Evolutionary conservation across 2,797 vertebrate species (phyloP).

Genomic region (Oryzias sinensis): DNA sequence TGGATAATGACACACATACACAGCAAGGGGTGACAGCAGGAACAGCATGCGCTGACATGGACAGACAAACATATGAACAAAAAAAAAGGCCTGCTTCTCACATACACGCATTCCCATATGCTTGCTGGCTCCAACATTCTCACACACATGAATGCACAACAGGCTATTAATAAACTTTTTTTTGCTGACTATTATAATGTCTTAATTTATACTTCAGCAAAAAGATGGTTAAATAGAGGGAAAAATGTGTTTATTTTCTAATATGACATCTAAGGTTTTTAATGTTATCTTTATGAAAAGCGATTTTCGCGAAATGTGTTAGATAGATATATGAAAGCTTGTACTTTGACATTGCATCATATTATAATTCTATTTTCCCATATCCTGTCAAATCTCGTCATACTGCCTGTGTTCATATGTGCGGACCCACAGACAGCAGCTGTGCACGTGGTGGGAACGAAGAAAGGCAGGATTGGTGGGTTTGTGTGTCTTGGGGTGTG

Average conservation of each 20-base stretch:
- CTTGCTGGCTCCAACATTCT: conserved; percentile 33
- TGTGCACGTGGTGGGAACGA: conserved; percentile 58
- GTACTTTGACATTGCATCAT: neutral
- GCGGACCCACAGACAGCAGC: conserved; percentile 41
- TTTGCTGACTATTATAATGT: neutral
- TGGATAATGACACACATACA: conserved; percentile 76
- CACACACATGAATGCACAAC: conserved; percentile 9
- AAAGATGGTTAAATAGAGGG: too few relatives aligned
- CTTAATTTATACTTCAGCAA: too few relatives aligned
- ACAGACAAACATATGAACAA: conserved; percentile 64
- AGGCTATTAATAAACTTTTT: conserved; percentile 10
- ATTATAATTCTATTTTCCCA: neutral
- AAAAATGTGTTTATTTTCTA: too few relatives aligned
- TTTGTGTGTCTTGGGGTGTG: conserved; percentile 43
- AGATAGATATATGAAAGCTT: neutral
- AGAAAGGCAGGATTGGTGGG: conserved; percentile 42
- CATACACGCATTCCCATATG: conserved; percentile 44
- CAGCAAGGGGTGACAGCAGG: conserved; percentile 72
- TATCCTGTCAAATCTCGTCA: conserved; percentile 4
- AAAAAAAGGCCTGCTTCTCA: conserved; percentile 39
- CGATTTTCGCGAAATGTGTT: too few relatives aligned
- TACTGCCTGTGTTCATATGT: neutral
- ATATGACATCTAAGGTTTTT: too few relatives aligned
- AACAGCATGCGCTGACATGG: conserved; percentile 72
- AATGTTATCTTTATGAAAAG: too few relatives aligned